Conservation (phyloP, 2,888 invertebrate species). For the Uloborus plumipes region DNA sequence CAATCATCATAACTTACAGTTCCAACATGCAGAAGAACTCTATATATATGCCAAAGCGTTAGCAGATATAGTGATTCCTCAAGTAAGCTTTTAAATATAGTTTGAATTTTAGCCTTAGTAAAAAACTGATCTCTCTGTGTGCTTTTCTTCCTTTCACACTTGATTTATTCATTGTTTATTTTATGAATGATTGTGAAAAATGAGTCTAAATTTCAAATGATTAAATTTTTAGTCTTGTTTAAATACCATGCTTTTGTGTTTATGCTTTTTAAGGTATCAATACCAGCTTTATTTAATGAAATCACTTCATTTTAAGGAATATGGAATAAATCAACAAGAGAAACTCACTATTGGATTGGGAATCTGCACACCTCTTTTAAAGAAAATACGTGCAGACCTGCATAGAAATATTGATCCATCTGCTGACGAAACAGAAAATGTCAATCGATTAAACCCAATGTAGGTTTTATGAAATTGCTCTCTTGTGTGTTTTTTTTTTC, state of each 20-base stretch:
- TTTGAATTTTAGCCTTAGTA: neutral
- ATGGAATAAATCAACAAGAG: conserved; percentile 94
- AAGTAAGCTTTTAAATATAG: conserved; percentile 75
- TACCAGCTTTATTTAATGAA: neutral
- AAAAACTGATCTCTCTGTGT: neutral
- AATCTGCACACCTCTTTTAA: conserved; percentile 94
- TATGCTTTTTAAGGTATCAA: neutral
- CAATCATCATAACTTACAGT: conserved; percentile 94
- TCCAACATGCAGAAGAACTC: conserved; percentile 88
- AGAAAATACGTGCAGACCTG: conserved; percentile 94
- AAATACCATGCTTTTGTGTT: conserved; percentile 1
- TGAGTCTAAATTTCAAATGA: no score
- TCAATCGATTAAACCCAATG: conserved; percentile 95
- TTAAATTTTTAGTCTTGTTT: no score
- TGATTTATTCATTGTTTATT: neutral
- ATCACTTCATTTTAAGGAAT: conserved; percentile 79
- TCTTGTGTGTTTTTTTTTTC: neutral
- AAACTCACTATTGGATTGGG: conserved; percentile 97
- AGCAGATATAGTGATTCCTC: conserved; percentile 98
- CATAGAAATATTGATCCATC: conserved; percentile 83
- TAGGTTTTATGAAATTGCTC: conserved; percentile 69
- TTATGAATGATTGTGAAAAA: neutral
- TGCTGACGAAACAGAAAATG: conserved; percentile 88
- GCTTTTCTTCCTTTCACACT: neutral
- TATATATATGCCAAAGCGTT: conserved; percentile 96